Conservation (phyloP, 2,888 invertebrate genomes). For the Thereva unica region DNA sequence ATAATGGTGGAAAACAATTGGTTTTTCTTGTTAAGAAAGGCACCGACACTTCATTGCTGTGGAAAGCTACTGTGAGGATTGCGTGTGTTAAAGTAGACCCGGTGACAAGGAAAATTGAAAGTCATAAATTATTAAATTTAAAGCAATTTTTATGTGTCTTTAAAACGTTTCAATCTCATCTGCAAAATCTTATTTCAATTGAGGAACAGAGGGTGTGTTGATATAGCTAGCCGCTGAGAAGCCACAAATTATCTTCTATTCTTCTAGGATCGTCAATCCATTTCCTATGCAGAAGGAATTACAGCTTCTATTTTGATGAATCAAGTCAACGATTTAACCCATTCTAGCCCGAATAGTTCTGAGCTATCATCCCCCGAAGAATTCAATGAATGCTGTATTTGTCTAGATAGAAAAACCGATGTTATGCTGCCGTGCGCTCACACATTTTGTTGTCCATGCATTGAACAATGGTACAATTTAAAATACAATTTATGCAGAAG, state of each 20-base stretch:
- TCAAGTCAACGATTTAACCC: constrained; percentile 49
- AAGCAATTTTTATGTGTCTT: constrained; percentile 68
- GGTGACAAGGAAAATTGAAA: constrained; percentile 61
- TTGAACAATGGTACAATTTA: constrained; percentile 68
- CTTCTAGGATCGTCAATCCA: constrained; percentile 33
- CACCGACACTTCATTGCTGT: constrained; percentile 66
- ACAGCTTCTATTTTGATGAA: constrained; percentile 57
- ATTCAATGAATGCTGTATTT: constrained; percentile 70
- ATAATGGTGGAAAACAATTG: constrained; percentile 66
- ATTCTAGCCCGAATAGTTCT: constrained; percentile 1
- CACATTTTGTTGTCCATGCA: constrained; percentile 71
- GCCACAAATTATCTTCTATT: not conserved
- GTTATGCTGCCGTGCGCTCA: constrained; percentile 72
- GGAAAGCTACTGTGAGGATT: constrained; percentile 72
- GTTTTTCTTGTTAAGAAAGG: constrained; percentile 69
- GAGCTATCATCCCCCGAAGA: constrained; percentile 46
- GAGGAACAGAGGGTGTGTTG: constrained; percentile 49
- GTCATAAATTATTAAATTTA: constrained; percentile 65
- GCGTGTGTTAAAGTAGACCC: constrained; percentile 67
- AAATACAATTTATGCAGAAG: not conserved
- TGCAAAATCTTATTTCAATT: constrained; percentile 52
- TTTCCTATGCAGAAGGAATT: constrained; percentile 39
- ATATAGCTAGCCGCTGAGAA: constrained; percentile 4
- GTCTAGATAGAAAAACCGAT: constrained; percentile 71
- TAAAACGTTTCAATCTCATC: constrained; percentile 61